Conservation (phyloP, 2,888 invertebrate genomes). For the Agrochola litura region DNA sequence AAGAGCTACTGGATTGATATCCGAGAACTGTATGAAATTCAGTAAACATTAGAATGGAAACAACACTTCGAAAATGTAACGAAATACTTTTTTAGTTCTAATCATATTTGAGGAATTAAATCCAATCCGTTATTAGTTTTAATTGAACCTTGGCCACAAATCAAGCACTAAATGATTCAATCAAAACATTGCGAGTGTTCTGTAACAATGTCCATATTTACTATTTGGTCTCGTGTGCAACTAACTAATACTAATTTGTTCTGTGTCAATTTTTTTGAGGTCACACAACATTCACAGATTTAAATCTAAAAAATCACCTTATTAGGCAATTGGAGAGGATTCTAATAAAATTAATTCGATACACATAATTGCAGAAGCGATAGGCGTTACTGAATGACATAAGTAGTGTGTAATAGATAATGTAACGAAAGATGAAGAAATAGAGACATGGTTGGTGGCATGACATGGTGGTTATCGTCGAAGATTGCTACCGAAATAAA, state of each 20-base stretch:
- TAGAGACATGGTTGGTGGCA: slow-evolving; percentile 20
- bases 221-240: slow-evolving; percentile 42
- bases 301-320: slow-evolving; percentile 20
- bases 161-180: slow-evolving; percentile 36
- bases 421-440: slow-evolving; percentile 52
- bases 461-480: neutral
- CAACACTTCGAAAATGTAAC: neutral
- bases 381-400: slow-evolving; percentile 55
- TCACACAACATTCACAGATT: slow-evolving; percentile 16
- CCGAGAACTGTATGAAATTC: slow-evolving; percentile 18
- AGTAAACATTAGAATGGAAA: slow-evolving; percentile 10
- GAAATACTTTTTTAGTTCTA: neutral
- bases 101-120: slow-evolving; percentile 3
- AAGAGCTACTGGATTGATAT: slow-evolving; percentile 15
- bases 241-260: slow-evolving; percentile 31
- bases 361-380: slow-evolving; percentile 43
- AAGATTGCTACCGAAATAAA: slow-evolving; percentile 49
- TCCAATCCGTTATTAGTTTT: neutral
- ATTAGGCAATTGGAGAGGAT: slow-evolving; percentile 40
- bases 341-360: slow-evolving; percentile 37
- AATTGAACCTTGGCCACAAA: slow-evolving; percentile 32
- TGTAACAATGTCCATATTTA: slow-evolving; percentile 30
- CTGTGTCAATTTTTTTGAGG: slow-evolving; percentile 48
- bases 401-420: slow-evolving; percentile 56
- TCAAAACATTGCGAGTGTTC: slow-evolving; percentile 31